Percentiles rank a stretch among this genome's conserved stretches.
These are phyloP conservation scores for Bombus impatiens DNA, from an alignment of 1,140 invertebrate species.

Conservation along the genomic window DNA sequence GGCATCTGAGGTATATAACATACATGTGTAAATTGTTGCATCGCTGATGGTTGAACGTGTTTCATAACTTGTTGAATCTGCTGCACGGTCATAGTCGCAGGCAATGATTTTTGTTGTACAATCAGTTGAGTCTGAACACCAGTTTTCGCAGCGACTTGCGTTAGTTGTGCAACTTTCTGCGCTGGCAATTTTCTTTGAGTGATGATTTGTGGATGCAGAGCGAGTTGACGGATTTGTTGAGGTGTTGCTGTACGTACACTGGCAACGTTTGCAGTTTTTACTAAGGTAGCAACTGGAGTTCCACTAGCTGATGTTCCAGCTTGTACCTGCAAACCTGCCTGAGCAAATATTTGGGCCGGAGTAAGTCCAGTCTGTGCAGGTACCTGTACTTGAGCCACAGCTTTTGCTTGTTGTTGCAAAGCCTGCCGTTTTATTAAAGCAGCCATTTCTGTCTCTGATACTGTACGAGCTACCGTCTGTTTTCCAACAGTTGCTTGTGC, in stretches of 20 bases:
- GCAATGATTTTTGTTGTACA: constrained; percentile 86
- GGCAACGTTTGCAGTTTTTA: constrained; percentile 83
- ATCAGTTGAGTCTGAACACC: constrained; percentile 85
- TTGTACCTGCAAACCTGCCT: constrained; percentile 82
- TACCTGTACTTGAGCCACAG: constrained; percentile 81
- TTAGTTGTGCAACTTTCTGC: constrained; percentile 85
- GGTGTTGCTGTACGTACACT: constrained; percentile 83
- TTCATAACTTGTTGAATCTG: constrained; percentile 91
- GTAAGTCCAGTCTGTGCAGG: constrained; percentile 79
- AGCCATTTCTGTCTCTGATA: constrained; percentile 88
- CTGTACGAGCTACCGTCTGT: constrained; percentile 82
- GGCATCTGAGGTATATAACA: constrained; percentile 25
- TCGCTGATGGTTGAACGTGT: constrained; percentile 83
- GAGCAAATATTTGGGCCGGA: constrained; percentile 84
- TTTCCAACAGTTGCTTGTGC: constrained; percentile 79
- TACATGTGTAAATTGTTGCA: constrained; percentile 83
- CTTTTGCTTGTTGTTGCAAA: constrained; percentile 83
- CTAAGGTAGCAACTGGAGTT: constrained; percentile 83
- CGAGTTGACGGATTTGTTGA: constrained; percentile 87
- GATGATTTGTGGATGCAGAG: constrained; percentile 87
- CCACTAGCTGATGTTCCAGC: constrained; percentile 77
- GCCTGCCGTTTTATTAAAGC: constrained; percentile 87
- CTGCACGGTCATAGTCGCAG: constrained; percentile 88
- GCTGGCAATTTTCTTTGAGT: constrained; percentile 84
- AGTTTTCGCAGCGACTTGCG: constrained; percentile 82